Percentiles rank a stretch among this genome's conserved stretches.
Conservation (phyloP, 23 tunicate species). For the Diplosoma virens region DNA sequence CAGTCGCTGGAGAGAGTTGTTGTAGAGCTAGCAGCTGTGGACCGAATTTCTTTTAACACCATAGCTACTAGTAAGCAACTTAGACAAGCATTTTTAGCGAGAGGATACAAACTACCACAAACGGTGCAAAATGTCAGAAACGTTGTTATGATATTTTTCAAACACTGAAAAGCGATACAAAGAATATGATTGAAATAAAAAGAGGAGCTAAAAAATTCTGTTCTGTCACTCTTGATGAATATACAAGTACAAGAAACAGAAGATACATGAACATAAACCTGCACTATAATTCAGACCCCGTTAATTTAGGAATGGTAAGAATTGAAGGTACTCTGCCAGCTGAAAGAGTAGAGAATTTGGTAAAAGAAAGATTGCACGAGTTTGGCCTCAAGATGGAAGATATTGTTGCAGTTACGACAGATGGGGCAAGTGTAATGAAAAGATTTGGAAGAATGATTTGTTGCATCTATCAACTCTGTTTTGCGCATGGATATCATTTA, state of each 20-base stretch:
- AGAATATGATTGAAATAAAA: constrained; percentile 44
- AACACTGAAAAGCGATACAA: constrained; percentile 49
- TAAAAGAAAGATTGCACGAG: constrained; percentile 55
- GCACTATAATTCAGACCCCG: constrained; percentile 44
- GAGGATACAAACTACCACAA: constrained; percentile 64
- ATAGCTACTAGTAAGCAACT: constrained; percentile 56
- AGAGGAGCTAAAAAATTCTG: constrained; percentile 30
- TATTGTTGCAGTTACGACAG: constrained; percentile 72
- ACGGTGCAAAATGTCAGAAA: constrained; percentile 58
- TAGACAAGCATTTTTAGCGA: constrained; percentile 46
- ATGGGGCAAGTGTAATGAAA: constrained; percentile 69
- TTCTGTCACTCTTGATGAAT: constrained; percentile 56
- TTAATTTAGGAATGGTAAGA: constrained; percentile 53
- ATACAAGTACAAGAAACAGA: constrained; percentile 49
- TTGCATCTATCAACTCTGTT: constrained; percentile 51
- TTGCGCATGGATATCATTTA: constrained; percentile 57
- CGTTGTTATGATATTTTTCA: constrained; percentile 43
- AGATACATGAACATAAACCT: constrained; percentile 51
- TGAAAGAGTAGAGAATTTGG: constrained; percentile 62
- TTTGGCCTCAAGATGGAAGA: constrained; percentile 49
- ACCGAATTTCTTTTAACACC: constrained; percentile 48
- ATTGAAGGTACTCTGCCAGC: constrained; percentile 22
- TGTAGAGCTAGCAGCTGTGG: constrained; percentile 58
- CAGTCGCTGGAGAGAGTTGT: constrained; percentile 57
- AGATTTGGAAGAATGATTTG: constrained; percentile 63